Base-by-base conservation (phyloP, 2,113 vertebrate species). In the Amphiprion ocellaris region DNA sequence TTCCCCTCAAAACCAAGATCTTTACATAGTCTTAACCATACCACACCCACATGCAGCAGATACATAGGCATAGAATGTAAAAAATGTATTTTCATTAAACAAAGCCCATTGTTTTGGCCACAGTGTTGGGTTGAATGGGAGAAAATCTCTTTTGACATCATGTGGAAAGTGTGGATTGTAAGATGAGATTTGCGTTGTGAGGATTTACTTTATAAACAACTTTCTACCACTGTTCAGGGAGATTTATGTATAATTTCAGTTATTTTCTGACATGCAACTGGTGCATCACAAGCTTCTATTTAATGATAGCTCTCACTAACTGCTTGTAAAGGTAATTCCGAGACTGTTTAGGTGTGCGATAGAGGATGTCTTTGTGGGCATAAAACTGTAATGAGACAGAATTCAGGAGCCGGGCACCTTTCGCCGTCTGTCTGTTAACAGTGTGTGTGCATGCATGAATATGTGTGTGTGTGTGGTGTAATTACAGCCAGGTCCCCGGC, bases 401-500 rank as follows among this genome's bases (percentile, higher is more conserved):
- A 78, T 68, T 74, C 78, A 88, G 87, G 73, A 87, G 83, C 76
- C 21, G 71, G 47, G 55, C 75, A 90, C 84, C 80, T 87, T 83
- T 83, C 80, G 83, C 68, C 74, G 74, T 84, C 83, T 83, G 87
- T 83, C 84, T 84, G 74, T 79, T 90, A 79, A 82, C 69, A 75
- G 86, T 84, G 84, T 89, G 86, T 84, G 75, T 81, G 81, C 23
- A 23, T 83, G 62, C 26, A 61, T 71, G 67, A 44, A 44, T 58
- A 70, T 71, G 81, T 58, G 74, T 71, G 56, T 44, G 80, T 80
- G 85, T 77, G 87, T 87, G 89, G 85, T 92, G 90, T 92, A 93
- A 93, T 92, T 94, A 93, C 89, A 92, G 90, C 88, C 89, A 92
- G 90, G 90, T 87, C 84, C 82, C 90, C 86, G 92, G 89, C 86